These are phyloP conservation scores for Ceratosolen solmsi DNA, from an alignment of 1,140 invertebrate species.

Conservation along the genomic window DNA sequence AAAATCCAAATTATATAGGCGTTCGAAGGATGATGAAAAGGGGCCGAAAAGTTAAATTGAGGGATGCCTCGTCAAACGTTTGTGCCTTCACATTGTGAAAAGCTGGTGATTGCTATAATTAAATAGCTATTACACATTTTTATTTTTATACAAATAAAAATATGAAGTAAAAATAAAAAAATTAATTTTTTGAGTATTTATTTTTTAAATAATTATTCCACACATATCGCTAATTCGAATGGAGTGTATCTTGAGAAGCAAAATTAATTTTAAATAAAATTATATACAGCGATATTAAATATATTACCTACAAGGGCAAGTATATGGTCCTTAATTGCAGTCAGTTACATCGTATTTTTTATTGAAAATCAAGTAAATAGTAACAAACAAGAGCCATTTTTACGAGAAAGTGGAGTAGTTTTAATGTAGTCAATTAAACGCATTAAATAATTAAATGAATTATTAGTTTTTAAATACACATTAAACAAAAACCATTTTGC, in stretches of 20 bases:
- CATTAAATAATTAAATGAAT: neutral
- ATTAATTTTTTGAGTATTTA: too few relatives aligned
- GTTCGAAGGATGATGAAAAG: neutral
- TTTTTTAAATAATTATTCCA: too few relatives aligned
- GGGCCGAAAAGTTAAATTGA: neutral
- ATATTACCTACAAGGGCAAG: too few relatives aligned
- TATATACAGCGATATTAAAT: too few relatives aligned
- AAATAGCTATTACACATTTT: neutral
- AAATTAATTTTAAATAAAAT: too few relatives aligned
- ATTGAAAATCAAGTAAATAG: neutral
- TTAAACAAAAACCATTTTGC: neutral
- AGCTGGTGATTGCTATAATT: neutral
- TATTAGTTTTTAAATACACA: neutral
- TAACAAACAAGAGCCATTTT: neutral
- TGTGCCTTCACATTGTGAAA: neutral
- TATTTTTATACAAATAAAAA: neutral
- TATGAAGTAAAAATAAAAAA: neutral
- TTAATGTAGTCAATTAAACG: neutral
- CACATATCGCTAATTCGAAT: too few relatives aligned
- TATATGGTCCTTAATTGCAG: too few relatives aligned
- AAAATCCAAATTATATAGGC: neutral
- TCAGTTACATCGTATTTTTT: too few relatives aligned
- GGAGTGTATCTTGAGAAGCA: too few relatives aligned
- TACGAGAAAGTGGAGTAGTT: neutral
- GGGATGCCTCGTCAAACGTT: neutral